Evolutionary conservation across 2,113 vertebrate species (phyloP).

Genomic region (Ammospiza nelsoni): DNA sequence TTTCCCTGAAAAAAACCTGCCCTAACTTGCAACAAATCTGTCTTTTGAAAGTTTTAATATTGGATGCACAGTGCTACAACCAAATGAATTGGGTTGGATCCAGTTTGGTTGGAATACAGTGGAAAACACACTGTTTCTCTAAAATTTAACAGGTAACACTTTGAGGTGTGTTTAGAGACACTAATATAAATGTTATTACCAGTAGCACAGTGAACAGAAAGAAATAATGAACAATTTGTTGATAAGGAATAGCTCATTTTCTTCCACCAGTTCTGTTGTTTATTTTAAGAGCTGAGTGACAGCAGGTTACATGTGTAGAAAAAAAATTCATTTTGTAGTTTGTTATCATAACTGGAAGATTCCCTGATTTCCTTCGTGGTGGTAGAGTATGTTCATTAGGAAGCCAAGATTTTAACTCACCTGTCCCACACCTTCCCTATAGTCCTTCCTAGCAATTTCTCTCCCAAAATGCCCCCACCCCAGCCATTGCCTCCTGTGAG

Average conservation of each 20-base stretch:
- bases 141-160: background rate
- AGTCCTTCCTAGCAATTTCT: background rate
- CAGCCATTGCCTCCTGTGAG: background rate
- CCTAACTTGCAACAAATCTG: background rate
- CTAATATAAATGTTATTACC: background rate
- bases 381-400: rapidly evolving
- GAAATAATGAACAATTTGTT: background rate
- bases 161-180: background rate
- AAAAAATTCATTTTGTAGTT: background rate
- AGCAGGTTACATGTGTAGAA: background rate
- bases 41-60: background rate
- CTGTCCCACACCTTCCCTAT: background rate
- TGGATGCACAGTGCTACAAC: background rate
- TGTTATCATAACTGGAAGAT: background rate
- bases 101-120: slow-evolving; percentile 18
- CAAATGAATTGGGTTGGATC: background rate
- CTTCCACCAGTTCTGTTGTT: background rate
- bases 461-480: rapidly evolving
- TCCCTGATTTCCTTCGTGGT: background rate
- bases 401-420: background rate
- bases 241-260: background rate
- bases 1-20: background rate
- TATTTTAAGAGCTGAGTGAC: background rate
- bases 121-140: background rate
- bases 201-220: background rate